Base-by-base conservation (phyloP, 2,113 vertebrate species). In the Pionites leucogaster region DNA sequence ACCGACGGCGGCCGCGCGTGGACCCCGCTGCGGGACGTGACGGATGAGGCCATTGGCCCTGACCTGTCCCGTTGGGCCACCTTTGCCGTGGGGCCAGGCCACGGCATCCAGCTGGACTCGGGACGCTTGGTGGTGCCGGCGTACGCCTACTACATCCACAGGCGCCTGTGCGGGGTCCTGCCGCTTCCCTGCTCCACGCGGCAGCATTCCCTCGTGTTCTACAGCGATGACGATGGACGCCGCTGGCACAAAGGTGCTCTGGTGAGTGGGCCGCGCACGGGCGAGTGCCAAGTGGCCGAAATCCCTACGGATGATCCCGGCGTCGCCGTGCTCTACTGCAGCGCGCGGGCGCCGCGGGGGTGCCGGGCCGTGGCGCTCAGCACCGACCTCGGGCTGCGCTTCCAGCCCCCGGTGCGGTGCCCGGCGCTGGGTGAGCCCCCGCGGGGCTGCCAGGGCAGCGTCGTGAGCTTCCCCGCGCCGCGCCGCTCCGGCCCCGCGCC, bases 11-110 rank as follows among this genome's bases (percentile, higher is more conserved):
- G 99, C 10, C 78, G 53, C 46, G 95, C 96, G 6, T 99, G 99
- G 99, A 97, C 97, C 52, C 76, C 96, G 2, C 91, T 97, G n/a
- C 98, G 89, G 3, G 99, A 99, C 75, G 95, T 99, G 42, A 99
- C 99, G 1, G 97, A 97, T 41, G 95, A 92, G 12, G 98, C 99
- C 74, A 92, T 99, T 17, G 98, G 98, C 7, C 1, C 62, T 1
- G 96, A 98, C 28, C 4, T 98, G 65, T 64, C 85, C 17, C 97
- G 80, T 1, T 99, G 99, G 99, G 99, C 99, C 86, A 99, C 99
- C 0, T 99, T 99, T 10, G 99, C 98, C 0, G 99, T 99, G 52
- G 99, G 99, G 8, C 99, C 99, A 0, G 99, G 99, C 15, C 99
- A 99, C 4, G 99, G 99, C 2, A 76, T 99, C 6, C 99, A 99